Evolutionary conservation across 2,888 invertebrate genomes (phyloP).

Genomic region (Spatulosminthurus flaviceps): DNA sequence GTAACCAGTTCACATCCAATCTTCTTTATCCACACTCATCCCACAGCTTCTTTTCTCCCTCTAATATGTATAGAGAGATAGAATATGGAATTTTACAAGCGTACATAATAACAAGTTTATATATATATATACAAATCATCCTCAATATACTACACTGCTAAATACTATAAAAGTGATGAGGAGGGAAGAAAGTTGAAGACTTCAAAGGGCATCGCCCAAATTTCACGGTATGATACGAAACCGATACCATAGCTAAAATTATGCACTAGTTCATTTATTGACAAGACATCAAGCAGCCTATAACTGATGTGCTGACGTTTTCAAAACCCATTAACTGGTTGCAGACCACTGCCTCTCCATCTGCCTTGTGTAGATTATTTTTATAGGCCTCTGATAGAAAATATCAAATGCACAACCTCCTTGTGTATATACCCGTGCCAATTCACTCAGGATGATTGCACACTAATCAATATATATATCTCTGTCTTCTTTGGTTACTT

Average conservation of each 20-base stretch:
- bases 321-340: conserved; percentile 39
- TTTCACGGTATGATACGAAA: conserved; percentile 48
- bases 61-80: too few species aligned
- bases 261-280: conserved; percentile 40
- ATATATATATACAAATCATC: too few species aligned
- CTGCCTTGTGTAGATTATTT: not conserved
- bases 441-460: conserved; percentile 12
- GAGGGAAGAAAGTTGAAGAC: not conserved
- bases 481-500: not conserved
- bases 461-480: not conserved
- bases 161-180: not conserved
- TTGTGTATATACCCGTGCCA: not conserved
- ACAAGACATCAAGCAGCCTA: conserved; percentile 16
- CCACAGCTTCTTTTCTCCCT: too few species aligned
- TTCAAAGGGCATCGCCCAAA: conserved; percentile 50
- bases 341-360: conserved; percentile 34
- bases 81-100: too few species aligned
- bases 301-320: not conserved
- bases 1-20: conserved; percentile 23
- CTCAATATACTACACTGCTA: too few species aligned
- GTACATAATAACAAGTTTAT: too few species aligned
- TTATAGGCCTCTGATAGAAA: not conserved
- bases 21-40: not conserved
- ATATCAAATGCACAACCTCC: not conserved
- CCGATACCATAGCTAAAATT: conserved; percentile 48